These are phyloP conservation scores for Eufriesea mexicana DNA, from an alignment of 1,140 invertebrate species.

Conservation along the genomic window DNA sequence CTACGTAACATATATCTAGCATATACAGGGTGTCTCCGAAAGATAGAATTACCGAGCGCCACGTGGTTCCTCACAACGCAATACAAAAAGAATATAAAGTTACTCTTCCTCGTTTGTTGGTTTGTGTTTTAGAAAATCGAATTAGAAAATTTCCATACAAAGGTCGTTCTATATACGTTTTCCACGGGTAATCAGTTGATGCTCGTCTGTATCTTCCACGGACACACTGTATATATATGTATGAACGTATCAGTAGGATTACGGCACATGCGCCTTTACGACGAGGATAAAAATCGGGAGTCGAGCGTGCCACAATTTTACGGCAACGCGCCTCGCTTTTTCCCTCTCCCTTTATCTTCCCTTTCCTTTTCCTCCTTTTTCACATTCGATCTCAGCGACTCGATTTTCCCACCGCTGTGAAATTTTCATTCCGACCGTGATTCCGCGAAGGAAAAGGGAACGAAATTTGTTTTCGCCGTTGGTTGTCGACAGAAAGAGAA, in stretches of 20 bases:
- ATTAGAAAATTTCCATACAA: too few relatives aligned
- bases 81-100: too few relatives aligned
- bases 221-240: not conserved
- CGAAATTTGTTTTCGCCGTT: not conserved
- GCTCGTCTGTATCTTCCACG: too few relatives aligned
- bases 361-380: not conserved
- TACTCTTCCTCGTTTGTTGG: too few relatives aligned
- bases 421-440: conserved; percentile 27
- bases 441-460: not conserved
- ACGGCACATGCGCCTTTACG: conserved; percentile 12
- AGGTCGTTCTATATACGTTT: too few relatives aligned
- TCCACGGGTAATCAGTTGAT: too few relatives aligned
- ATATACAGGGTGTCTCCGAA: too few relatives aligned
- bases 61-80: too few relatives aligned
- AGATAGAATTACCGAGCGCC: too few relatives aligned
- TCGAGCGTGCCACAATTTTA: conserved; percentile 27
- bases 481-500: conserved; percentile 2
- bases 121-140: too few relatives aligned
- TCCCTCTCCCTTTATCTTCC: too few relatives aligned
- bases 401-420: conserved; percentile 16
- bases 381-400: not conserved
- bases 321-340: too few relatives aligned
- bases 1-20: not conserved
- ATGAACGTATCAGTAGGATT: not conserved
- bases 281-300: conserved; percentile 23